A percentile compares a stretch with the other conserved stretches of the same genome.
Evolutionary conservation across 2,888 invertebrate genomes (phyloP).

Genomic region (Monoplex corrugatus): DNA sequence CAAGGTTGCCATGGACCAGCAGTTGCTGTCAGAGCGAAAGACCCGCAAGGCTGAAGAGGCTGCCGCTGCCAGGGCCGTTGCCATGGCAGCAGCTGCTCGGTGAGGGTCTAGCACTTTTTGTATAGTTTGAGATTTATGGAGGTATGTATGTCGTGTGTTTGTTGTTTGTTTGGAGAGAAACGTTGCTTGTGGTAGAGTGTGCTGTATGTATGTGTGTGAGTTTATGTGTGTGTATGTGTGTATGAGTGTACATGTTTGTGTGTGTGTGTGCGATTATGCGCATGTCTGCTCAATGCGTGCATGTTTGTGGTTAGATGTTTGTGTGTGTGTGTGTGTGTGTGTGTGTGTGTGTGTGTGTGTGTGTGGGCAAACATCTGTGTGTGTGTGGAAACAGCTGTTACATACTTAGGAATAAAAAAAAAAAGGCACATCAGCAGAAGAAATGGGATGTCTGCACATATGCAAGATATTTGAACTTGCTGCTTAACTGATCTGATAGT

Average conservation of each 20-base stretch:
- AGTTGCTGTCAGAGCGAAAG: slow-evolving; percentile 88
- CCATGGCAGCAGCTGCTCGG: slow-evolving; percentile 77
- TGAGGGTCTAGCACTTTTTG: slow-evolving; percentile 49
- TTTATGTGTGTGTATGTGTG: neutral
- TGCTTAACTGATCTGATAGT: no score
- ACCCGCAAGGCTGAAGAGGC: slow-evolving; percentile 85
- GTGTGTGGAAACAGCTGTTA: no score
- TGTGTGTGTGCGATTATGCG: neutral
- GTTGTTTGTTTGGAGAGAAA: neutral
- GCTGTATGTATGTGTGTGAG: neutral
- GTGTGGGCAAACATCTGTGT: neutral
- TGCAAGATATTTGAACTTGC: no score
- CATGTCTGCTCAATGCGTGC: no score
- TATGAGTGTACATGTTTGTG: neutral
- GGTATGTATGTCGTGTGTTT: neutral
- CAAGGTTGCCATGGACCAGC: slow-evolving; percentile 88
- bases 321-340: neutral
- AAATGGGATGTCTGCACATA: no score
- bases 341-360: neutral
- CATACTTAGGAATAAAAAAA: no score
- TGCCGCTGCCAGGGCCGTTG: slow-evolving; percentile 81
- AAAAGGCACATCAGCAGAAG: no score
- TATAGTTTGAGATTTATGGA: neutral
- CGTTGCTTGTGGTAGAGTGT: neutral
- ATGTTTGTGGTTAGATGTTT: neutral